phyloP scores from a whole-genome alignment of 1,140 invertebrate genomes.

The Tetranychus cinnabarinus region DNA sequence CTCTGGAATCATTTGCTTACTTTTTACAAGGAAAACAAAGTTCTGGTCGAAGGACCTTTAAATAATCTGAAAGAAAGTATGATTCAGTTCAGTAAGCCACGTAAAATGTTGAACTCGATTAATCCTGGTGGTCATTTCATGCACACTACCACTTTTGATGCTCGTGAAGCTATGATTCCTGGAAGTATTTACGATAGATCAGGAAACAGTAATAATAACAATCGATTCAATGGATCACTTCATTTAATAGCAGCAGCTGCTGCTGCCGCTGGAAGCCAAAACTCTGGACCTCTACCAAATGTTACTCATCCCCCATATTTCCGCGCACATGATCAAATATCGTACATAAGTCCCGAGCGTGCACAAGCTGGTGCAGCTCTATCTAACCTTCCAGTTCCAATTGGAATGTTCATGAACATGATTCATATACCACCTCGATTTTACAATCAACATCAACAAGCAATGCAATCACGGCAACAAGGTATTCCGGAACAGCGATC shows the following conservation, averaged over 20 bases:
- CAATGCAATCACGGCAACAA: conserved; percentile 19
- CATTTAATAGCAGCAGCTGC: not conserved
- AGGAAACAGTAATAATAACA: not conserved
- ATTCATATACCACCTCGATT: conserved; percentile 61
- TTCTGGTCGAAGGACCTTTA: conserved; percentile 88
- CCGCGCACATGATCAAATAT: conserved; percentile 62
- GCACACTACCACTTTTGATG: conserved; percentile 75
- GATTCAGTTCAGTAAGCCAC: conserved; percentile 95
- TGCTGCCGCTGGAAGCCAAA: not conserved
- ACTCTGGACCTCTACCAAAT: not conserved
- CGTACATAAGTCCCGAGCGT: conserved; percentile 67
- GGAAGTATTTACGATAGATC: conserved; percentile 45
- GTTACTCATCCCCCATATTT: conserved; percentile 15
- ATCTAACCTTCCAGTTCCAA: conserved; percentile 42
- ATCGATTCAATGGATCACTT: not conserved
- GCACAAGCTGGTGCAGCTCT: conserved; percentile 36
- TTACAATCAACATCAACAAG: conserved; percentile 55
- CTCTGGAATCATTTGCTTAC: conserved; percentile 94
- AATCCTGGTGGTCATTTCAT: conserved; percentile 93
- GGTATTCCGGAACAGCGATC: not conserved
- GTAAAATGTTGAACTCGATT: conserved; percentile 50
- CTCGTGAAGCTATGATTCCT: conserved; percentile 59
- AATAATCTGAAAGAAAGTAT: conserved; percentile 90
- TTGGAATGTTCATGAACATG: conserved; percentile 90
- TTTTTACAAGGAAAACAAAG: conserved; percentile 93